Base-by-base conservation (phyloP, 2,888 invertebrate genomes). In the Cephus spinipes region DNA sequence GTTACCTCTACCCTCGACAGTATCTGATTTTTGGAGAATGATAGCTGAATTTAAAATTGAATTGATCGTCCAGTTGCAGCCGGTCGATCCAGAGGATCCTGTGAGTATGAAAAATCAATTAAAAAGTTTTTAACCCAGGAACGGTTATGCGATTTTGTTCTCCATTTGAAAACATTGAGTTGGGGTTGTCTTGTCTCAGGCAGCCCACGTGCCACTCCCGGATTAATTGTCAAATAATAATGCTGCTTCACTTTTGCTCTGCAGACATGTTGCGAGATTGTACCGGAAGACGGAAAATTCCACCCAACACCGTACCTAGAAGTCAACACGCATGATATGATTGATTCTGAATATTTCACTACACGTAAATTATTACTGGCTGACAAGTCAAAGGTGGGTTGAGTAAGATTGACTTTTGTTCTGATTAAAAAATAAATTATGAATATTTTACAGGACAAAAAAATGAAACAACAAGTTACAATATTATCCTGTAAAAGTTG, bases 1-100 rank as follows among this genome's bases (percentile, higher is more conserved):
- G 81, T 88, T 92, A 69, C 93, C 93, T 0, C 77, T 93, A 81
- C 90, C 90, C 1, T 86, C 89, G n/a, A 93, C 93, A 3, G 76
- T 92, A 3, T 88, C 86, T 11, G 92, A 93, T 85, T 93, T 93
- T 80, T 93, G 93, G 93, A 88, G 92, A 81, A 85, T 93, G 87
- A 84, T 92, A 0, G 84, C 87, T 3, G 92, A 92, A 77, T 87
- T 90, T 55, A 87, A 91, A 76, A 85, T 90, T n/a, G 86, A 88
- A 73, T 85, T 91, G 0, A 89, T 93, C 36, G 84, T 93, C 2
- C 90, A 91, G 69, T 81, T 93, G 12, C 92, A 93, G 79, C 87
- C 87, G n/a, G 87, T 91, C 12, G 85, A 91, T 81, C 75, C 83
- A 30, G 82, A 87, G 3, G 90, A 92, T 80, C 75, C 88, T 73